These are phyloP conservation scores for Diplodus sargus DNA, from an alignment of 2,797 vertebrate genomes.

Conservation along the genomic window DNA sequence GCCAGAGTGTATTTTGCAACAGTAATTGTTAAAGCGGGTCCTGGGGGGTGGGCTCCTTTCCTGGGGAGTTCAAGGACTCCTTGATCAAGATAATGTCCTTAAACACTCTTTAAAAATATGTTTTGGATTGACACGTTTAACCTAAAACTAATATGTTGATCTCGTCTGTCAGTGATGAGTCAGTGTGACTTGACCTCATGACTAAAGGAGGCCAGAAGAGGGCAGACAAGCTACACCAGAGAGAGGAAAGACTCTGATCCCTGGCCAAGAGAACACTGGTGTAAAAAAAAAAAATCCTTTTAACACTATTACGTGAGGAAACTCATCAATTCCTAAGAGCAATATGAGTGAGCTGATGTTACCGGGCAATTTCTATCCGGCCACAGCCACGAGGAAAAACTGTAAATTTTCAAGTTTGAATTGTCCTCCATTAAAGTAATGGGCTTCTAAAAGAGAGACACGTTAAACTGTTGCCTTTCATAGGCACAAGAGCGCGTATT, in stretches of 20 bases:
- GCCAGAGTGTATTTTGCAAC: constrained; percentile 30
- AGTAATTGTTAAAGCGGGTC: constrained; percentile 25
- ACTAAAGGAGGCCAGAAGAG: constrained; percentile 76
- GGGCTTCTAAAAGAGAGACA: constrained; percentile 73
- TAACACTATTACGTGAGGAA: constrained; percentile 74
- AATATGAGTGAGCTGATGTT: constrained; percentile 71
- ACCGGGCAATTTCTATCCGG: constrained; percentile 65
- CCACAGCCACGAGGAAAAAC: constrained; percentile 65
- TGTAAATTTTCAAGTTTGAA: constrained; percentile 75
- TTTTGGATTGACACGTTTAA: neutral
- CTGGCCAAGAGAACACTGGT: constrained; percentile 47
- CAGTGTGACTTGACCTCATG: constrained; percentile 46
- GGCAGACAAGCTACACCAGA: constrained; percentile 79
- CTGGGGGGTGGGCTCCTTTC: neutral
- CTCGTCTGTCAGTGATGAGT: neutral
- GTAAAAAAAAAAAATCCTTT: constrained; percentile 70
- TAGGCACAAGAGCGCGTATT: constrained; percentile 70
- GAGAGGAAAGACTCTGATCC: constrained; percentile 52
- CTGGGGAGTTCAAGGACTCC: constrained; percentile 16
- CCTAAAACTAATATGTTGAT: neutral
- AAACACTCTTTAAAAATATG: neutral
- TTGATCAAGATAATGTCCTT: neutral
- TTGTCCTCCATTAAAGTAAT: constrained; percentile 83
- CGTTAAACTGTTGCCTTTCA: constrained; percentile 78
- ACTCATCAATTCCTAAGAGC: constrained; percentile 74